Base-by-base conservation (phyloP, 2,797 vertebrate genomes). In the Monodelphis domestica region DNA sequence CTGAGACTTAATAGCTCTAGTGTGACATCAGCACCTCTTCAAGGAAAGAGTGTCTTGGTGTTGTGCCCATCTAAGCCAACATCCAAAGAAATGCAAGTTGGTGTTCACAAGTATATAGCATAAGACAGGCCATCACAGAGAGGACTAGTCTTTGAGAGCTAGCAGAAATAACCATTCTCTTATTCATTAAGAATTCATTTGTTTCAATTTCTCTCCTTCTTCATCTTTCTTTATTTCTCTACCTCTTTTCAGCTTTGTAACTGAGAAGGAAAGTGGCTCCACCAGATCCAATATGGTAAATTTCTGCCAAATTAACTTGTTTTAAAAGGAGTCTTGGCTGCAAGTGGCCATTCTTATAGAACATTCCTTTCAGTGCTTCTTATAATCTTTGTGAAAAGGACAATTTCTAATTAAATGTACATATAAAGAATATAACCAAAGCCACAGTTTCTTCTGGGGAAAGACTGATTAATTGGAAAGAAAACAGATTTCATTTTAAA, bases 301-400 rank as follows among this genome's bases (percentile, higher is more conserved):
- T 97, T 93, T 95, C 96, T 97, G 96, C 95, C 95, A 93, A 97
- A 96, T 97, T 97, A 95, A 91, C 95, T 96, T 93, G 91, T 95
- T 93, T 95, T 93, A 95, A 95, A 96, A 92, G 95, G 54, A 96
- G 92, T 89, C 90, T 95, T 96, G 94, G 94, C 95, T 94, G 91
- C 93, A 95, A 96, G 93, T 3, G 2, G 54, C 94, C 94, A 15
- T 96, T 95, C 87, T 96, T 95, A 93, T 92, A 89, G 89, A 97
- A 93, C 94, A 91, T 96, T 96, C 93, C 95, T 97, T 12, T 56
- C 90, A 95, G 95, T 96, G 96, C 59, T 95, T 95, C 89, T 95
- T 93, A 91, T 96, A 97, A 91, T 95, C 91, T 91, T 95, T 93
- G 56, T 88, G 94, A 95, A 92, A 94, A 88, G 91, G 91, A 92